Evolutionary conservation across 2,113 vertebrate species (phyloP).

Genomic region (Marmota monax): DNA sequence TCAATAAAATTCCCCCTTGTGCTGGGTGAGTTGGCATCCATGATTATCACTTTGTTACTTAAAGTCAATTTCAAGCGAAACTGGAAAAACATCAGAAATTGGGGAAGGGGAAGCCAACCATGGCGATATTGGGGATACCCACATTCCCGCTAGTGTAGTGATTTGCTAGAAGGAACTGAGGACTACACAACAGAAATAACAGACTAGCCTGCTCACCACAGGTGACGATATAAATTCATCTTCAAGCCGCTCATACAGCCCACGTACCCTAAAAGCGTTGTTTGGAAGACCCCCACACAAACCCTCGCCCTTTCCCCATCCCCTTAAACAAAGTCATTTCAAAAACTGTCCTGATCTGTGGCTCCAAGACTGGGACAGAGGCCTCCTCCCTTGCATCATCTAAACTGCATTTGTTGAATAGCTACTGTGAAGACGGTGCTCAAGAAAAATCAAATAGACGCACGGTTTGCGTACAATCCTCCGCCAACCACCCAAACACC

Average conservation of each 20-base stretch:
- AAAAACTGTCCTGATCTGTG: neutral
- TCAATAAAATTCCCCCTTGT: constrained; percentile 48
- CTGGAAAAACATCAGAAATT: constrained; percentile 22
- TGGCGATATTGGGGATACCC: neutral
- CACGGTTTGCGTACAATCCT: neutral
- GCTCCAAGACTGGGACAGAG: neutral
- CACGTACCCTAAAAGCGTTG: neutral
- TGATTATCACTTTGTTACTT: constrained; percentile 50
- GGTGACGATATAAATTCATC: neutral
- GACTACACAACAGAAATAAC: neutral
- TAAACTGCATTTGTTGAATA: neutral
- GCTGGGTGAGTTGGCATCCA: too few relatives aligned
- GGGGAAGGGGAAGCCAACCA: neutral
- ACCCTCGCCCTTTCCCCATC: neutral
- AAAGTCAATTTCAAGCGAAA: constrained; percentile 44
- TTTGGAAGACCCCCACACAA: neutral
- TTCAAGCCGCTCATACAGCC: neutral
- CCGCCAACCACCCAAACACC: too few relatives aligned
- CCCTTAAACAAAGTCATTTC: neutral
- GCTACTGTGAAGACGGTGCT: neutral
- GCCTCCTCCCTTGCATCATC: neutral
- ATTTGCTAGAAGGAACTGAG: neutral
- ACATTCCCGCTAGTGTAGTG: neutral
- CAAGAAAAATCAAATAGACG: neutral
- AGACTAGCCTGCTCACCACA: neutral